These are phyloP conservation scores for Lysandra bellargus DNA, from an alignment of 2,888 invertebrate species.

Conservation along the genomic window DNA sequence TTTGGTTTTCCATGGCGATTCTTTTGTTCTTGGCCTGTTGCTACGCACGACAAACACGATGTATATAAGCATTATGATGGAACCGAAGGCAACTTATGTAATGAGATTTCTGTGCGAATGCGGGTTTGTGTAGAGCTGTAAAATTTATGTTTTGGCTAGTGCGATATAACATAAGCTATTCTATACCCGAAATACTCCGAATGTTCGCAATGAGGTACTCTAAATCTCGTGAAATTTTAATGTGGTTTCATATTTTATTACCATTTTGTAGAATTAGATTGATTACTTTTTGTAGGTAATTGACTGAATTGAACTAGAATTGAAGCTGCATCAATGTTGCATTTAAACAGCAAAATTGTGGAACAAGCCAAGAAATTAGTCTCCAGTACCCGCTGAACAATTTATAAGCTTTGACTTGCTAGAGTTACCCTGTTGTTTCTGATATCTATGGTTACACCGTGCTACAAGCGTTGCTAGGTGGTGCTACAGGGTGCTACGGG, in stretches of 20 bases:
- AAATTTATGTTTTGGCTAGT: neutral
- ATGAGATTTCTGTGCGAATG: neutral
- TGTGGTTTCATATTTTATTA: neutral
- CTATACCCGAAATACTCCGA: neutral
- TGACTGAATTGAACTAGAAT: too few species aligned
- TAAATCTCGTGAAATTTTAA: neutral
- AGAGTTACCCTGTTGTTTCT: too few species aligned
- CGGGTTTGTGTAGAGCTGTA: neutral
- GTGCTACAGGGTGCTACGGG: too few species aligned
- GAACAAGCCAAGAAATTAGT: too few species aligned
- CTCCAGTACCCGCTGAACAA: too few species aligned
- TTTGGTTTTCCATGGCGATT: constrained; percentile 19
- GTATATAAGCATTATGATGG: neutral
- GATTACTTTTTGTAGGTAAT: too few species aligned
- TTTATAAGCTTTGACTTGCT: too few species aligned
- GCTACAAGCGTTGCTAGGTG: too few species aligned
- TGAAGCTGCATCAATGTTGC: too few species aligned
- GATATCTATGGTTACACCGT: too few species aligned
- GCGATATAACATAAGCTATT: neutral
- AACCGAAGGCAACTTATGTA: constrained; percentile 16
- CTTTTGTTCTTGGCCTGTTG: constrained; percentile 17
- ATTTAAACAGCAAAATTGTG: too few species aligned
- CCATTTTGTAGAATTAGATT: too few species aligned
- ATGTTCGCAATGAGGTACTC: neutral
- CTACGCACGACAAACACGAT: neutral